A percentile compares a stretch with the other conserved stretches of the same genome.
Evolutionary conservation across 2,888 invertebrate species (phyloP).

Genomic region (Andrena haemorrhoa): DNA sequence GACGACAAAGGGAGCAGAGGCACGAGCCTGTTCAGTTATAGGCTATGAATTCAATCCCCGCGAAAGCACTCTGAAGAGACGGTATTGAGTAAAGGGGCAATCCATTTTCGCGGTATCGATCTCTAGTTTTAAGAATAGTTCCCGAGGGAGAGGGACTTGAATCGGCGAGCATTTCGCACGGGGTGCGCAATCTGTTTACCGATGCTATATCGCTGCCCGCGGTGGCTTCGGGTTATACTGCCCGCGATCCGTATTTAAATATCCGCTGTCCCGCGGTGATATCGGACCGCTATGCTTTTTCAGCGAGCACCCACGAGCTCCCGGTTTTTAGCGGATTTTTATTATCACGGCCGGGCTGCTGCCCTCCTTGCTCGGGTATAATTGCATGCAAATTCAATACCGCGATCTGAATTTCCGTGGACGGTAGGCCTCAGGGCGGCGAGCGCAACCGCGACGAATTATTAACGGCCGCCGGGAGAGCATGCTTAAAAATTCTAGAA

Average conservation of each 20-base stretch:
- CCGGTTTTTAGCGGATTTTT: conserved; percentile 56
- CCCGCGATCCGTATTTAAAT: conserved; percentile 54
- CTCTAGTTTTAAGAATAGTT: too few relatives aligned
- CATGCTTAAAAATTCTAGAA: too few relatives aligned
- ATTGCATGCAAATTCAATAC: conserved; percentile 11
- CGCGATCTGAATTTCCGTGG: background rate
- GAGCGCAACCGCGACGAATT: too few relatives aligned
- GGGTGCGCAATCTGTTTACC: conserved; percentile 52
- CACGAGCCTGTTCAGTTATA: too few relatives aligned
- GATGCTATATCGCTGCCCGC: conserved; percentile 23
- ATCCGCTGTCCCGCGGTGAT: conserved; percentile 39
- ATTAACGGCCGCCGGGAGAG: too few relatives aligned
- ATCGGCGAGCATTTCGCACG: background rate
- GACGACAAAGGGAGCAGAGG: too few relatives aligned
- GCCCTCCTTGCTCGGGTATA: conserved; percentile 6
- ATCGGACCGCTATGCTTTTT: conserved; percentile 53
- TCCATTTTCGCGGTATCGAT: too few relatives aligned
- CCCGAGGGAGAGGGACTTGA: too few relatives aligned
- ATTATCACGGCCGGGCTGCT: background rate
- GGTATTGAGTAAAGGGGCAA: too few relatives aligned
- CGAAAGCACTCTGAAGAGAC: too few relatives aligned
- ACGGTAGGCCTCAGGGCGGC: too few relatives aligned
- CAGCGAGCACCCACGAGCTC: conserved; percentile 36
- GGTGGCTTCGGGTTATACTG: background rate
- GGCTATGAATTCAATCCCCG: too few relatives aligned